A percentile compares a stretch with the other conserved stretches of the same genome.
phyloP scores from a whole-genome alignment of 1,140 invertebrate genomes.

The Pseudomyrmex flavicornis region DNA sequence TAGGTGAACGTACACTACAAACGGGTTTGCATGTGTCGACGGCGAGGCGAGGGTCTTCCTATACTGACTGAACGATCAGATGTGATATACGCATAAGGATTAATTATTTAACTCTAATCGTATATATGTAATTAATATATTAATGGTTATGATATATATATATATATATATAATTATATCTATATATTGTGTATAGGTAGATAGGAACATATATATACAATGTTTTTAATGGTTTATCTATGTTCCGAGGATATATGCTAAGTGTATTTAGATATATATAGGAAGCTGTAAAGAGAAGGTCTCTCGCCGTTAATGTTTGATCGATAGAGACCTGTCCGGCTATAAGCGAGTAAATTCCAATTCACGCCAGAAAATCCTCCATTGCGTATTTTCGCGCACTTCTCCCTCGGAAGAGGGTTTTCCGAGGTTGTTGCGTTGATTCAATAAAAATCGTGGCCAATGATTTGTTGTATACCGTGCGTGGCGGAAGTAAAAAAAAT shows the following conservation, averaged over 20 bases:
- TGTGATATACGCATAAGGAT: constrained; percentile 85
- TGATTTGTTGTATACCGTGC: constrained; percentile 12
- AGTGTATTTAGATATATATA: constrained; percentile 78
- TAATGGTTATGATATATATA: constrained; percentile 62
- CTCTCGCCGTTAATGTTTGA: constrained; percentile 76
- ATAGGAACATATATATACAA: constrained; percentile 83
- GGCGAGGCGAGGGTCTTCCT: constrained; percentile 85
- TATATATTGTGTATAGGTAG: constrained; percentile 82
- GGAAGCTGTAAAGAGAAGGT: constrained; percentile 65
- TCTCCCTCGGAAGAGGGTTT: not conserved
- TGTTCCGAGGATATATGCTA: constrained; percentile 81
- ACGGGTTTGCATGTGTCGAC: constrained; percentile 68
- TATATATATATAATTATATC: constrained; percentile 78
- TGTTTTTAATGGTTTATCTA: constrained; percentile 84
- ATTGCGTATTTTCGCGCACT: constrained; percentile 51
- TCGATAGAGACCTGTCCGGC: constrained; percentile 68
- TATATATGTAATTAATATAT: constrained; percentile 71
- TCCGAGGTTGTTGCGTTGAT: too few species aligned
- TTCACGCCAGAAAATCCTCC: constrained; percentile 58
- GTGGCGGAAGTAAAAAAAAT: not conserved
- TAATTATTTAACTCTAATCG: constrained; percentile 81
- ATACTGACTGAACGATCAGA: constrained; percentile 86
- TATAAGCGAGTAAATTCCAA: constrained; percentile 48
- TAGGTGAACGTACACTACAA: constrained; percentile 49
- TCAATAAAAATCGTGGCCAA: not conserved